Conservation (phyloP, 2,888 invertebrate genomes). For the Drosophila percnosoma region DNA sequence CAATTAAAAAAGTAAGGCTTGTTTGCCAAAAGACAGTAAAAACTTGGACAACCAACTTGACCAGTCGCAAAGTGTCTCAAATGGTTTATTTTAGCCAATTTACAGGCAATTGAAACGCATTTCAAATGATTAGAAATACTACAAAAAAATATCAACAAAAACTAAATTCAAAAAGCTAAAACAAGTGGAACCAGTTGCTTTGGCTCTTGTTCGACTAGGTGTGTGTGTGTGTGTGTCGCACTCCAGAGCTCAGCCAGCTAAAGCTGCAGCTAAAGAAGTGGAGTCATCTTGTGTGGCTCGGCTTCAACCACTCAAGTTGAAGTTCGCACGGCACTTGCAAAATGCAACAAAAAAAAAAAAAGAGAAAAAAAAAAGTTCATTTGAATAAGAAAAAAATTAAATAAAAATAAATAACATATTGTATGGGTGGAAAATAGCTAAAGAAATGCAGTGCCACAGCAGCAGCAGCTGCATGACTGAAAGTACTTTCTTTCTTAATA, state of each 20-base stretch:
- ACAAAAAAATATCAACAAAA: conserved; percentile 24
- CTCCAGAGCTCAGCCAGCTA: conserved; percentile 23
- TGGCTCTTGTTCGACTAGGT: conserved; percentile 12
- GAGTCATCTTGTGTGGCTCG: conserved; percentile 74
- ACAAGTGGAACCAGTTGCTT: conserved; percentile 71
- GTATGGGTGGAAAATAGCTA: conserved; percentile 54
- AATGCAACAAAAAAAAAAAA: conserved; percentile 47
- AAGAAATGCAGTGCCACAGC: conserved; percentile 44
- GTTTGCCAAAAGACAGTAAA: conserved; percentile 32
- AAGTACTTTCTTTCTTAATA: conserved; percentile 80
- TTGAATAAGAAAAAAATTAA: conserved; percentile 27
- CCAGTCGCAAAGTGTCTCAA: conserved; percentile 44
- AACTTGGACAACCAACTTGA: conserved; percentile 55
- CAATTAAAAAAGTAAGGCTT: conserved; percentile 63
- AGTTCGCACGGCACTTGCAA: conserved; percentile 78
- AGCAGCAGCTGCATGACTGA: conserved; percentile 69
- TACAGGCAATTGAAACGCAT: conserved; percentile 66
- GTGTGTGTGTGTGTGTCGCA: conserved; percentile 10
- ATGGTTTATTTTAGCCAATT: conserved; percentile 53
- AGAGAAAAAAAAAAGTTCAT: conserved; percentile 17
- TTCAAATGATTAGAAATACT: conserved; percentile 62
- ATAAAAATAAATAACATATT: conserved; percentile 58
- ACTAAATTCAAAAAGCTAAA: conserved; percentile 39
- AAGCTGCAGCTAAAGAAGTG: conserved; percentile 34
- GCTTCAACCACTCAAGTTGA: conserved; percentile 67